phyloP scores from a whole-genome alignment of 53 echinoderm and acorn worm genomes.

The Mesocentrotus franciscanus region DNA sequence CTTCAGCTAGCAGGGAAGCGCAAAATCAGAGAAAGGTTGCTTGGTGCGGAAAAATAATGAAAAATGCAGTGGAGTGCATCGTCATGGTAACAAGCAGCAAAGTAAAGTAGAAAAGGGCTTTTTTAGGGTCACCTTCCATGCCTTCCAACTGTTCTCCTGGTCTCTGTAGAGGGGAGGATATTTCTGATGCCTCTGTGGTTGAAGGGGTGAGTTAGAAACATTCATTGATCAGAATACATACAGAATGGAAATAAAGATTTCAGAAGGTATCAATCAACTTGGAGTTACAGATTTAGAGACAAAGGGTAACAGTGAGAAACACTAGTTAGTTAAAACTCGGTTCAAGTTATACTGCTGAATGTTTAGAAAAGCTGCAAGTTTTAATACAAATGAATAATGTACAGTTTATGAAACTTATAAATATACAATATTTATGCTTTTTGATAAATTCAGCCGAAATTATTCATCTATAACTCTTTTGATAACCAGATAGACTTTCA shows the following conservation, averaged over 20 bases:
- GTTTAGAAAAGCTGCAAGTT: neutral
- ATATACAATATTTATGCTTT: too few species aligned
- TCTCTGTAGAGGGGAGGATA: neutral
- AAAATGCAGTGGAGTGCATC: neutral
- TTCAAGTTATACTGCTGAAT: neutral
- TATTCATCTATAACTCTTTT: too few species aligned
- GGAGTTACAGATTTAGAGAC: neutral
- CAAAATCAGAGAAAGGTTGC: neutral
- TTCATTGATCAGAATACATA: neutral
- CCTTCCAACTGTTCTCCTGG: neutral
- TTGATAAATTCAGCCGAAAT: too few species aligned
- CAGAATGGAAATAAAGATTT: neutral
- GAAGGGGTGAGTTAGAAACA: neutral
- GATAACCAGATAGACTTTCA: too few species aligned
- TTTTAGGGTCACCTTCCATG: conserved; percentile 30
- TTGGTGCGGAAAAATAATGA: neutral
- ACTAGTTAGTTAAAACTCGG: neutral
- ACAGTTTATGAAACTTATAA: too few species aligned
- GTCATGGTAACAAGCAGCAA: conserved; percentile 39
- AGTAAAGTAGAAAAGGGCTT: neutral
- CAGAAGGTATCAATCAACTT: neutral
- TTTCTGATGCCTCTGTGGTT: neutral
- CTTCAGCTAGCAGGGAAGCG: neutral
- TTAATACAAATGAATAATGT: too few species aligned
- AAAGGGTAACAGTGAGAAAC: neutral